These are phyloP conservation scores for Lycaena phlaeas DNA, from an alignment of 2,888 invertebrate species.

Conservation along the genomic window DNA sequence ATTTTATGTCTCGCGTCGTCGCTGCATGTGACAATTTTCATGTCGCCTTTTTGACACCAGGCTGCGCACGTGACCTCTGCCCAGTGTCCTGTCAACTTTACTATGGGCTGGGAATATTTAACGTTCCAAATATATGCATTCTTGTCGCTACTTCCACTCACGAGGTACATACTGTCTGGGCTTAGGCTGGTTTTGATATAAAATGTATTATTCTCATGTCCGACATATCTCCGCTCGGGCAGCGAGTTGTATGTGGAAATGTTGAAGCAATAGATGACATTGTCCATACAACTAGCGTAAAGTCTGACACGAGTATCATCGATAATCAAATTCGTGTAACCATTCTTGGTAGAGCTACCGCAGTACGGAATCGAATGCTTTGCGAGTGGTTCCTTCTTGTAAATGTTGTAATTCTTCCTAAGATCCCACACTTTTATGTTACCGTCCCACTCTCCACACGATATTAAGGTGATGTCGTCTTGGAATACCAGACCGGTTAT, in stretches of 20 bases:
- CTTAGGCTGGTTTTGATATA: conserved; percentile 89
- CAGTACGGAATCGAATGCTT: conserved; percentile 81
- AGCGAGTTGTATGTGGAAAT: conserved; percentile 77
- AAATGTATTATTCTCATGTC: conserved; percentile 86
- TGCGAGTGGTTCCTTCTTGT: conserved; percentile 80
- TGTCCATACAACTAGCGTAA: conserved; percentile 91
- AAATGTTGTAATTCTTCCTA: conserved; percentile 82
- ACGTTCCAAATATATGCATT: conserved; percentile 91
- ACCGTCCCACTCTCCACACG: conserved; percentile 91
- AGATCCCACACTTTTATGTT: conserved; percentile 91
- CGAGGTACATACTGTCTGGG: conserved; percentile 84
- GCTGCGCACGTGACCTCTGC: conserved; percentile 92
- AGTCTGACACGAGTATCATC: conserved; percentile 79
- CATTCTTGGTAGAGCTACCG: conserved; percentile 78
- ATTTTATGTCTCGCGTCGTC: conserved; percentile 86
- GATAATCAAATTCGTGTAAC: conserved; percentile 84
- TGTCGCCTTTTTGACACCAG: conserved; percentile 77
- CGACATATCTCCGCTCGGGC: conserved; percentile 78
- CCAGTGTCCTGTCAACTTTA: conserved; percentile 81
- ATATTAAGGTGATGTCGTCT: conserved; percentile 83
- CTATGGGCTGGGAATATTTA: conserved; percentile 75
- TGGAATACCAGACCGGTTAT: conserved; percentile 90
- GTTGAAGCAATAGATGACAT: conserved; percentile 89
- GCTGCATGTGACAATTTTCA: conserved; percentile 83
- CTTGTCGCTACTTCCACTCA: conserved; percentile 92